Base-by-base conservation (phyloP, 2,113 vertebrate genomes). In the Egretta garzetta region DNA sequence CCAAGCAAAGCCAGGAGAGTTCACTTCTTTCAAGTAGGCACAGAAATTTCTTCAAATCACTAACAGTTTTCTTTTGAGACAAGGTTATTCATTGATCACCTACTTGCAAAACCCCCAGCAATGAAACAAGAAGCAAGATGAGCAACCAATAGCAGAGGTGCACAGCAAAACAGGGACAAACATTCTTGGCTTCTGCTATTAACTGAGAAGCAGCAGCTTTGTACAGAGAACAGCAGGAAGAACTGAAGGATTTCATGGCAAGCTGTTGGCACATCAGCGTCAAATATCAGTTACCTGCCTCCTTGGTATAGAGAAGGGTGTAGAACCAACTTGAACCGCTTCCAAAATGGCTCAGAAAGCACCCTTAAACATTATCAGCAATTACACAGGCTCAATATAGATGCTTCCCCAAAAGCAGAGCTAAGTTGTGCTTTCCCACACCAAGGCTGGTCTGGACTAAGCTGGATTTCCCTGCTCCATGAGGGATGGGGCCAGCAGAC, bases 341-440 rank as follows among this genome's bases (percentile, higher is more conserved):
- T 87, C 66, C 21, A 55, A 23, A 93, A 43, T 0, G 2, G 53
- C 45, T 66, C 53, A 50, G 39, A 84, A 75, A 90, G 71, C 2
- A 8, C 45, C 41, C 10, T 23, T 30, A 6, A 21, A 2, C 3
- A 9, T 52, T 91, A 79, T 20, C 26, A 68, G 64, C 55, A 47
- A 11, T 60, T 39, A 87, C 2, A 0, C 4, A n/a, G 60, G n/a
- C 39, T 89, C 11, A 0, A 3, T 12, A 33, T 0, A 10, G 47
- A 26, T 0, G 16, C 33, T 13, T 17, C 26, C 27, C 5, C 8
- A n/a, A 5, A 72, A 70, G 60, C 49, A 39, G 39, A 64, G 85
- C 20, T 28, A 7, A 43, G 47, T 41, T 73, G 21, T 0, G 1
- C 32, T 43, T 81, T 58, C 22, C 45, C 47, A 68, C 26, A 64